Evolutionary conservation across 2,888 invertebrate species (phyloP).

Genomic region (Lottia gigantea): DNA sequence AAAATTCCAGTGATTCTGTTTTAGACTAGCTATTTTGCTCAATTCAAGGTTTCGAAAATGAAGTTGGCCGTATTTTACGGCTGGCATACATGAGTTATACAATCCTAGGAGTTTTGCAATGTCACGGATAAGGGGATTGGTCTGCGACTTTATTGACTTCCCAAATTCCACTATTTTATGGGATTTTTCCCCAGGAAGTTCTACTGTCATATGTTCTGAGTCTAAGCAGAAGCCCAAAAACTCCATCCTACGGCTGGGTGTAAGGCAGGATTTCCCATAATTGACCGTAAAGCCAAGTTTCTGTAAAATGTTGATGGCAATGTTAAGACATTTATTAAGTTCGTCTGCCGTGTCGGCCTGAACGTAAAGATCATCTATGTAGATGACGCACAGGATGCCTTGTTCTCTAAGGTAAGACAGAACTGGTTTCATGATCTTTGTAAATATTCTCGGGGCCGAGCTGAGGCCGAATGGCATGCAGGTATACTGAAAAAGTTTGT

Average conservation of each 20-base stretch:
- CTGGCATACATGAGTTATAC: neutral
- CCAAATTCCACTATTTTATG: neutral
- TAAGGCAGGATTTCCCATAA: neutral
- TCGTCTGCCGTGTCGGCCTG: neutral
- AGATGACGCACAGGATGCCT: neutral
- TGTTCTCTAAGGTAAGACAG: neutral
- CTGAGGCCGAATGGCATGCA: too few relatives aligned
- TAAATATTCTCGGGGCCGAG: too few relatives aligned
- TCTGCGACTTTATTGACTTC: neutral
- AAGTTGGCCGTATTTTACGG: neutral
- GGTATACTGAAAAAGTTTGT: too few relatives aligned
- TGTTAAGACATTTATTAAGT: neutral
- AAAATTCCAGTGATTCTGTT: too few relatives aligned
- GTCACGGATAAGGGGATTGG: neutral
- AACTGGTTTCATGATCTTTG: neutral
- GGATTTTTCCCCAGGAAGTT: neutral
- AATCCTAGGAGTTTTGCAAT: neutral
- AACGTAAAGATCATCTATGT: neutral
- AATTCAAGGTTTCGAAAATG: neutral
- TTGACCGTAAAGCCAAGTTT: neutral
- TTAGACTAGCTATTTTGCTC: too few relatives aligned
- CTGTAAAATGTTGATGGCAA: neutral
- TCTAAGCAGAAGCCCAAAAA: too few relatives aligned
- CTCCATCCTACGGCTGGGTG: neutral
- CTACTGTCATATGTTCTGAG: neutral